These are phyloP conservation scores for Drosophila orena DNA, from an alignment of 1,140 invertebrate genomes.

Conservation along the genomic window DNA sequence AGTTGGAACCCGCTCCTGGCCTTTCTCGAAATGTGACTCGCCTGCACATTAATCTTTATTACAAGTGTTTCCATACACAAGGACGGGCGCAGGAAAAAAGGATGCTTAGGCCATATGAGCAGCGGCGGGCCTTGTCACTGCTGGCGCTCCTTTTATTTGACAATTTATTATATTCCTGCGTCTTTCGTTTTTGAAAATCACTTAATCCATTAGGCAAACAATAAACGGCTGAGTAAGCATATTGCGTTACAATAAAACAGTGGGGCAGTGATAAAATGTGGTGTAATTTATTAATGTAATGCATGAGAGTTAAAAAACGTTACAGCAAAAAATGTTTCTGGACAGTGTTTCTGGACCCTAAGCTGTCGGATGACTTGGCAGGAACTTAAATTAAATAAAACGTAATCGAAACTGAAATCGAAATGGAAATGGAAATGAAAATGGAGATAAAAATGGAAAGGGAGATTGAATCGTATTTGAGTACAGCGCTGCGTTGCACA, in stretches of 20 bases:
- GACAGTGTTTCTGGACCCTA: constrained; percentile 31
- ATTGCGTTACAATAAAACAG: constrained; percentile 79
- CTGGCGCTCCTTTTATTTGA: constrained; percentile 70
- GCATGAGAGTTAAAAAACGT: constrained; percentile 41
- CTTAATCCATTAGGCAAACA: constrained; percentile 83
- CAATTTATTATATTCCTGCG: constrained; percentile 78
- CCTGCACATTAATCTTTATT: constrained; percentile 77
- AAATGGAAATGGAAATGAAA: constrained; percentile 24
- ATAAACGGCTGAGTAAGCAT: constrained; percentile 83
- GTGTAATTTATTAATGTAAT: constrained; percentile 81
- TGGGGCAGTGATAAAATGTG: constrained; percentile 72
- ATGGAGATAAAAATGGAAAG: constrained; percentile 45
- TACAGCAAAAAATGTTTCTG: constrained; percentile 9
- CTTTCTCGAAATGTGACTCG: constrained; percentile 16
- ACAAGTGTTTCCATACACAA: constrained; percentile 76
- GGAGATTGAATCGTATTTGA: constrained; percentile 40
- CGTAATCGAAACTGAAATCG: constrained; percentile 59
- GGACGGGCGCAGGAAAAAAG: constrained; percentile 30
- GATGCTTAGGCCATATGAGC: constrained; percentile 49
- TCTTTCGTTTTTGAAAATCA: constrained; percentile 69
- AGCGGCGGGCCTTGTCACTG: constrained; percentile 70
- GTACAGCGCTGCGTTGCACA: constrained; percentile 26
- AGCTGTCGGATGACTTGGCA: constrained; percentile 57
- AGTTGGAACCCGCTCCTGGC: constrained; percentile 29
- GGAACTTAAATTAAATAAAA: constrained; percentile 60